Evolutionary conservation across 2,888 invertebrate species (phyloP), one percentile per base, ranked within the genome.

Genomic region (Euclidia mi): DNA sequence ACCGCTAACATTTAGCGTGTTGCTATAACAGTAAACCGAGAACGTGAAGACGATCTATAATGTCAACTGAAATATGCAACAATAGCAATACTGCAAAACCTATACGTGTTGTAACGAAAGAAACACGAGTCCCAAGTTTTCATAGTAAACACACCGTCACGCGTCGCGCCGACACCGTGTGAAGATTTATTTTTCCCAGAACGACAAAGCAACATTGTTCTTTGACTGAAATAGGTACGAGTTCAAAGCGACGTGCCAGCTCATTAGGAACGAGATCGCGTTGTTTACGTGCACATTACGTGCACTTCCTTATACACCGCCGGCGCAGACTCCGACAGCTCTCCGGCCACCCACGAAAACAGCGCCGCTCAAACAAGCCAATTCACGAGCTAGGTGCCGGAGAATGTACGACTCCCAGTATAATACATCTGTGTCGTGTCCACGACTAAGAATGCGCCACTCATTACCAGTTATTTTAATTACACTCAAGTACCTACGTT

Each of bases 171-270:
- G 64, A 66, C 25, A 29, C 60, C 88, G 88, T 89, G 89, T 85
- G 91, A 92, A 89, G 82, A 84, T 84, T 82, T 79, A 83, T 81
- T 81, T 86, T 90, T 91, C 90, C 85, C 87, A 90, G 89, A 87
- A 89, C 81, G 78, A 88, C 87, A 88, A 87, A 89, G 86, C 82
- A 81, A 85, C 89, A 91, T 87, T 90, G 90, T 90, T 85, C 79
- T 77, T 78, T 70, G 74, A 74, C 89, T 86, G 85, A 89, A 85
- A 90, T 89, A 90, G 85, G 81, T 78, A 71, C 66, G 82, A 83
- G 87, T 88, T 90, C 89, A 89, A 88, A 91, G 90, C 83, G 70
- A 71, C 68, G 78, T 81, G 87, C 81, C 78, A 81, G 81, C 86
- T 89, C 85, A 88, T 90, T 89, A 86, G 80, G 65, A 81, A 67